phyloP scores from a whole-genome alignment of 2,888 invertebrate species.

The Phania funesta region DNA sequence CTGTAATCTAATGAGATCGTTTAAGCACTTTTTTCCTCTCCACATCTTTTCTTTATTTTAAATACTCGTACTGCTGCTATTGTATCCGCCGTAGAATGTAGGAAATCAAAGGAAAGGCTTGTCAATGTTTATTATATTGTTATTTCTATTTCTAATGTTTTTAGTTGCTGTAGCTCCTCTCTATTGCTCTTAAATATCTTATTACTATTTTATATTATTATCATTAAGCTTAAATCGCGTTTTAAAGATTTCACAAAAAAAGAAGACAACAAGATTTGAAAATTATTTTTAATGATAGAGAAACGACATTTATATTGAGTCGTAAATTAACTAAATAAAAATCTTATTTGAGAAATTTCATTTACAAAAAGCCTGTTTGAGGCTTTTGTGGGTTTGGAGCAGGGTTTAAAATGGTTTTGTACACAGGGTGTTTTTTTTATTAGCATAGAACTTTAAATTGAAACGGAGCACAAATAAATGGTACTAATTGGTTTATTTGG shows the following conservation, averaged over 20 bases:
- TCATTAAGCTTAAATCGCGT: slow-evolving; percentile 58
- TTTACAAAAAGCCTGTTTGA: not conserved
- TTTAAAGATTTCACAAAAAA: slow-evolving; percentile 46
- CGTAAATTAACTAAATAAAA: slow-evolving; percentile 19
- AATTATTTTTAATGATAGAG: slow-evolving; percentile 47
- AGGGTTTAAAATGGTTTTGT: too few relatives aligned
- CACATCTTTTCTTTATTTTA: slow-evolving; percentile 12
- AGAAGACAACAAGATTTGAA: slow-evolving; percentile 22
- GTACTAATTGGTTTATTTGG: too few relatives aligned
- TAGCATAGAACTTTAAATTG: too few relatives aligned
- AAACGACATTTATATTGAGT: slow-evolving; percentile 32
- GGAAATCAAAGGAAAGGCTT: slow-evolving; percentile 48
- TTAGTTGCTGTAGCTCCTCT: slow-evolving; percentile 26
- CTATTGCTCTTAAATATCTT: slow-evolving; percentile 53
- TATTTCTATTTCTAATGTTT: slow-evolving; percentile 48
- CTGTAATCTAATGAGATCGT: slow-evolving; percentile 67
- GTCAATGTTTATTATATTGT: slow-evolving; percentile 61
- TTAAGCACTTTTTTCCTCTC: slow-evolving; percentile 47
- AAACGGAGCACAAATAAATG: too few relatives aligned
- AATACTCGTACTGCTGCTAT: slow-evolving; percentile 10
- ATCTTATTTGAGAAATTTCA: not conserved
- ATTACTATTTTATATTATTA: slow-evolving; percentile 59
- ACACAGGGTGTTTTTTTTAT: too few relatives aligned
- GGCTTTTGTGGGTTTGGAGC: not conserved
- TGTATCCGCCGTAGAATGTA: slow-evolving; percentile 36